phyloP scores from a whole-genome alignment of 1,140 invertebrate species.

The Uloborus diversus region DNA sequence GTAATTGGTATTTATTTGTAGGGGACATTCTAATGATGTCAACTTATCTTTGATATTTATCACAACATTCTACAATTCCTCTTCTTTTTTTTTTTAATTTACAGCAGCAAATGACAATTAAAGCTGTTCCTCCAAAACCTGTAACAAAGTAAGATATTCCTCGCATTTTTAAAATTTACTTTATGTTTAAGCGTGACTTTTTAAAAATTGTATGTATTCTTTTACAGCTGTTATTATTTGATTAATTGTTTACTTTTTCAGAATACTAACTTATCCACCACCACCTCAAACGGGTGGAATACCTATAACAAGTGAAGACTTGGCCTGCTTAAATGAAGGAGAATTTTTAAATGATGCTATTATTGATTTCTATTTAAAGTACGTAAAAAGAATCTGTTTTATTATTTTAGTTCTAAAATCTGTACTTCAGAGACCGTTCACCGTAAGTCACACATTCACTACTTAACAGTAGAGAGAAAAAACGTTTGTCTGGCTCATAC shows the following conservation, averaged over 20 bases:
- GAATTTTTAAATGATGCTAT: constrained; percentile 98
- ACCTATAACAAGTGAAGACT: constrained; percentile 90
- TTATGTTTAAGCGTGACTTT: not conserved
- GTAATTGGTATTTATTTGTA: too few species aligned
- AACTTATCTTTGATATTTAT: too few species aligned
- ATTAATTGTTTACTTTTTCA: constrained; percentile 58
- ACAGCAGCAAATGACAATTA: not conserved
- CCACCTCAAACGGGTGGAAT: constrained; percentile 74
- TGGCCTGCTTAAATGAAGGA: constrained; percentile 87
- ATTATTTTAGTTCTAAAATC: not conserved
- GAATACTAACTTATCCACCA: constrained; percentile 66
- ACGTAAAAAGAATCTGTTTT: constrained; percentile 62
- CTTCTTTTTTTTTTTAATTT: not conserved
- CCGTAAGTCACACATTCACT: too few species aligned
- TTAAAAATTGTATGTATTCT: not conserved
- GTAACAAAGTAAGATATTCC: not conserved
- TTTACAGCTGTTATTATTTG: not conserved
- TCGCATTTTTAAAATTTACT: too few species aligned
- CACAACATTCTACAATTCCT: too few species aligned
- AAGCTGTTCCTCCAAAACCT: not conserved
- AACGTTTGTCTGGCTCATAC: too few species aligned
- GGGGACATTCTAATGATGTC: too few species aligned
- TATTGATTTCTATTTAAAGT: constrained; percentile 96
- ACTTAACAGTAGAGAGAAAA: too few species aligned
- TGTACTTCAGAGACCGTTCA: too few species aligned